Conservation (phyloP, 2,113 vertebrate species). For the Tinamus guttatus region DNA sequence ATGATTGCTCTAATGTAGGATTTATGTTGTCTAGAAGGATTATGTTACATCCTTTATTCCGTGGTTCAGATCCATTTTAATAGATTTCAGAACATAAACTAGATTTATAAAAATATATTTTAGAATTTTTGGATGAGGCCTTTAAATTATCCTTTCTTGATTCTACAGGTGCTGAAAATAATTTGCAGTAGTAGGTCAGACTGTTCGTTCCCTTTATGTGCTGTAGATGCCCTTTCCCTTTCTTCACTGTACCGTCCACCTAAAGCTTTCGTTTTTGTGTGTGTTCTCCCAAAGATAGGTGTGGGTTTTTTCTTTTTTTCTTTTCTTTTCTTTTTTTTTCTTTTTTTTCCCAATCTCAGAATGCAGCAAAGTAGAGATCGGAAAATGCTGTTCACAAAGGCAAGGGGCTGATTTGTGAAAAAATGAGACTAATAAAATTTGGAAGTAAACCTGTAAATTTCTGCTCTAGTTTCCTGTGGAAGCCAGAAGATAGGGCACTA, state of each 20-base stretch:
- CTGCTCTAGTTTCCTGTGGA: neutral
- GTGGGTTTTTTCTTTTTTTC: neutral
- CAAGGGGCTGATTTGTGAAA: neutral
- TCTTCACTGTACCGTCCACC: neutral
- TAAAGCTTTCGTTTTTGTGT: neutral
- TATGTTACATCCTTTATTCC: no score
- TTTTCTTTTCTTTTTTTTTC: neutral
- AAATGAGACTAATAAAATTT: neutral
- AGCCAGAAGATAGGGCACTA: accelerated
- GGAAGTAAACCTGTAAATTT: neutral
- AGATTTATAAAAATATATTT: neutral
- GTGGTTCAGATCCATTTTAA: no score
- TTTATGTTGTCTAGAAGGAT: no score
- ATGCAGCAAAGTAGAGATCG: neutral
- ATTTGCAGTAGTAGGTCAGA: neutral
- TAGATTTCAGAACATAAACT: neutral
- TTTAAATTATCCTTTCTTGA: neutral
- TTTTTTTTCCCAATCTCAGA: neutral
- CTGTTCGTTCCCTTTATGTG: no score
- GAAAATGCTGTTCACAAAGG: neutral
- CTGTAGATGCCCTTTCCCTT: neutral
- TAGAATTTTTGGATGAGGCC: neutral
- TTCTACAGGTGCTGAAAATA: neutral
- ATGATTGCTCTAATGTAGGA: no score
- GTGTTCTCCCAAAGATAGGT: neutral